Base-by-base conservation (phyloP, 1,140 invertebrate genomes). In the Mylabris phalerata region DNA sequence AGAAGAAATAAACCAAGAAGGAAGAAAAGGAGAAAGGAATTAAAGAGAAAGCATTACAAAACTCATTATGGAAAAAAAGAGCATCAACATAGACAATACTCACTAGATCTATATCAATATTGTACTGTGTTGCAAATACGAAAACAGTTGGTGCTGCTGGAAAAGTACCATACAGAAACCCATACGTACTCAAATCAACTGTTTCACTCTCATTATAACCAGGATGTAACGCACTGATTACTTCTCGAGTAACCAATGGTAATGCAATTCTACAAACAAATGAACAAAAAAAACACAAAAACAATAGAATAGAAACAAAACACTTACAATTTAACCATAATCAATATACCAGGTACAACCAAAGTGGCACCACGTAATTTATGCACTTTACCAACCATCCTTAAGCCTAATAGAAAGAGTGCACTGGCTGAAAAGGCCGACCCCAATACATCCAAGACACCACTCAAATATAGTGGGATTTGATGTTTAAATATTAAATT, bases 141-240 rank as follows among this genome's bases (percentile, higher is more conserved):
- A 96, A 97, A 4, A 95, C 89, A 42, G 92, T 92, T 0, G 95
- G 95, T 26, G 95, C 94, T 39, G 93, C 87, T 1, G 95, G 95
- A 73, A 98, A 91, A 1, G 93, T 97, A 50, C 95, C 95, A 75
- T 98, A 98, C 0, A 98, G 79, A 78, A 98, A 98, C 0, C 90
- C 94, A 75, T 92, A 98, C 48, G 92, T 95, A 63, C 90, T 91
- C 26, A 93, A 78, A 61, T 92, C 87, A 19, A 82, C 76, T 1
- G 89, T 93, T 58, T 90, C 87, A 44, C 84, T 84, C 43, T 79
- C 74, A 69, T 86, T 85, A 0, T 63, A 71, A 1, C 88, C 88
- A 41, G 85, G 78, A 41, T 88, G 76, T 19, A 93, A 72, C 10
- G 90, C 74, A 69, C 85, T 88, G 0, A 94, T 85, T 25, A 90